Evolutionary conservation across 2,888 invertebrate genomes (phyloP), one percentile per base, ranked within the genome.

Genomic region (Morpho achilles): DNA sequence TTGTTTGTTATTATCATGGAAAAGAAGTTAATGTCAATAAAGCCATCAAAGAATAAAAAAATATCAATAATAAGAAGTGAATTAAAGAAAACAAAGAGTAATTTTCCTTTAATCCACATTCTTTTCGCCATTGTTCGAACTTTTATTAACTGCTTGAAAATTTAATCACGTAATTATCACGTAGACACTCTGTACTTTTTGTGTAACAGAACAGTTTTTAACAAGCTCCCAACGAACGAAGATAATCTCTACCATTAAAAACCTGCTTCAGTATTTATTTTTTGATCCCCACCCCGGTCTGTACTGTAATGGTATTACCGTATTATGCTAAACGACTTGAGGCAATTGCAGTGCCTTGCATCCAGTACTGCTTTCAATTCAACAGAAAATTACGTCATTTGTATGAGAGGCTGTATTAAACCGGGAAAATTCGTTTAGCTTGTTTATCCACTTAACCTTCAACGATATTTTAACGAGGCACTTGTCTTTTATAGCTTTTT

Each of bases 261-360:
- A 55, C 50, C 49, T 49, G 49, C 44, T 55, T 40, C 48, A 59
- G 59, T 54, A 59, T 62, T 60, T 57, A 56, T 59, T 62, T 62
- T 62, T 54, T 62, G 59, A 59, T 54, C 59, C 57, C 56, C 62
- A 56, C 53, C 59, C 59, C 59, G 52, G 59, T 57, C 59, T 84
- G 79, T 83, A 76, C 75, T 70, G 64, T 77, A 82, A 82, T 81
- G 78, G 74, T 78, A 86, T 85, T 80, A 79, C 80, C 78, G 78
- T 84, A 84, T 87, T 87, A 87, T 87, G 85, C 84, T 83, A 87
- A 86, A 80, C 79, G 80, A 79, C 74, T 76, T 67, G 70, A 66
- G 73, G 81, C 84, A 82, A 85, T 86, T 83, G 82, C 84, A 80
- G 64, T 72, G 74, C 69, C 69, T 68, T 78, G 78, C 81, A 81